These are phyloP conservation scores for Stichodactyla mertensii DNA, from an alignment of 64 coral and sea anemone genomes.

Conservation along the genomic window DNA sequence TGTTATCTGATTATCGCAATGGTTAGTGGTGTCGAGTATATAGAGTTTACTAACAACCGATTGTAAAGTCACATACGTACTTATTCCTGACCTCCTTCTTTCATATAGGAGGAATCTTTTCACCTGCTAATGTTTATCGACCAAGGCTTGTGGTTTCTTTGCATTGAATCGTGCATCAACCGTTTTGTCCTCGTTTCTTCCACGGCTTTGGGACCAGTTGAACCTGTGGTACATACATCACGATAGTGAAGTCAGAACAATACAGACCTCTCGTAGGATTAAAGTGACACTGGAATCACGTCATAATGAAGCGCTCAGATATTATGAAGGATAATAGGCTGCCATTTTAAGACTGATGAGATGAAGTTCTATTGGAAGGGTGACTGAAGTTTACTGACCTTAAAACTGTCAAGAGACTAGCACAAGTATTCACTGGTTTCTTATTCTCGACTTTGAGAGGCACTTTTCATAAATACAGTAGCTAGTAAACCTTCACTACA, in stretches of 20 bases:
- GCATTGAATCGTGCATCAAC: not conserved
- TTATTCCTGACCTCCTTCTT: constrained; percentile 4
- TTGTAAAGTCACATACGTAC: not conserved
- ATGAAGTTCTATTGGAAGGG: not conserved
- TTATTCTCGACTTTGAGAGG: too few species aligned
- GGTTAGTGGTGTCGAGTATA: too few species aligned
- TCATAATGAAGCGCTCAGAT: not conserved
- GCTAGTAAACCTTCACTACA: too few species aligned
- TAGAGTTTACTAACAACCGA: not conserved
- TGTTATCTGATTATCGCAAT: too few species aligned
- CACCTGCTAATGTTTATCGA: not conserved
- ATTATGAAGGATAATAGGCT: not conserved
- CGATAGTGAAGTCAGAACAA: not conserved
- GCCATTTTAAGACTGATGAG: not conserved
- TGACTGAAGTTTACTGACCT: not conserved
- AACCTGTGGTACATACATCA: not conserved
- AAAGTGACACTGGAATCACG: not conserved
- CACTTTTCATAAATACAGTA: too few species aligned
- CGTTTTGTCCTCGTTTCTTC: not conserved
- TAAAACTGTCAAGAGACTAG: too few species aligned
- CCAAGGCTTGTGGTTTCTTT: not conserved
- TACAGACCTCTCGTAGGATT: not conserved
- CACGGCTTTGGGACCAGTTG: not conserved
- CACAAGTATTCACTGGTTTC: too few species aligned
- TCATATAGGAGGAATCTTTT: not conserved